Evolutionary conservation across 2,888 invertebrate species (phyloP), one percentile per base, ranked within the genome.

Genomic region (Agrotis puta): DNA sequence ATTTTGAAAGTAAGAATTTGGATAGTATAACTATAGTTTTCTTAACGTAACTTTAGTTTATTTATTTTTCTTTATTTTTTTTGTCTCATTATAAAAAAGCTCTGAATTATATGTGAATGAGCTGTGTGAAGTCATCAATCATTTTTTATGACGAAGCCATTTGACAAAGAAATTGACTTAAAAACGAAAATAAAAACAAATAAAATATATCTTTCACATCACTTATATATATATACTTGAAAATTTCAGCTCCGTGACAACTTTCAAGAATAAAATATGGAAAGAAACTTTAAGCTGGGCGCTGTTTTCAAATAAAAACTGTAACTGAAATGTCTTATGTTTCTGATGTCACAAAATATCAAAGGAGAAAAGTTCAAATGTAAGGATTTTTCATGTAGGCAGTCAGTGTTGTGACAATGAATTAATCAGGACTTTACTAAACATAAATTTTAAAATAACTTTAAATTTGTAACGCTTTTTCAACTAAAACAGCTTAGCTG

Each of bases 251-350:
- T 56, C 16, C 16, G 43, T 1, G 39, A 33, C 9, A 22, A 48
- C 13, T 63, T 73, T 24, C 63, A 22, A 74, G 16, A 50, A 66
- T 18, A 33, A 57, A 39, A 57, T 50, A 14, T 45, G 3, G 33
- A 74, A 74, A 24, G 16, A 50, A 74, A 74, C 48, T 74, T 71
- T 74, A 74, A 56, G 48, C 72, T 56, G 22, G n/a, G 4, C 9
- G 16, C 22, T 14, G 48, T 48, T 64, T 50, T 45, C 22, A 65
- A 65, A 66, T 20, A 67, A 57, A 20, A 57, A 75, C 24, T 27
- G 24, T n/a, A 47, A 75, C 56, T 74, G 66, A 72, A 66, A 45
- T 24, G 18, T 57, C 18, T 75, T 47, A 20, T 33, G 11, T 24
- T 74, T 57, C 18, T 50, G 27, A 43, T 27, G 64, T 48, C n/a